Base-by-base conservation (phyloP, 2,888 invertebrate species). In the Bedellia somnulentella region DNA sequence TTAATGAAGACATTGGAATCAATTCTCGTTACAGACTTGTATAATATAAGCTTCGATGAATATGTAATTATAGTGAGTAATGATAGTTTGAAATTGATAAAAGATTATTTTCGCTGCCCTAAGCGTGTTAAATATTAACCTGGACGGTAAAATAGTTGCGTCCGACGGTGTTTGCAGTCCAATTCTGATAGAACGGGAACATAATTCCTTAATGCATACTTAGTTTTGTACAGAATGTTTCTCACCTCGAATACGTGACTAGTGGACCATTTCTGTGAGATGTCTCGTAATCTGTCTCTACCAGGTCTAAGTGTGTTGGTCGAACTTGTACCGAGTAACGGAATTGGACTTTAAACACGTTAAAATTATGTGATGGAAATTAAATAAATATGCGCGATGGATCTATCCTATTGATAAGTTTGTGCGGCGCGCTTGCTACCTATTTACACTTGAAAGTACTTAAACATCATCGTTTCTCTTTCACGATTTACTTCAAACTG, bases 101-200 rank as follows among this genome's bases (percentile, higher is more conserved):
- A 62, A 60, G 60, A 73, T 70, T 52, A 49, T 49, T 55, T 49
- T 57, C 52, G 62, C 66, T 67, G 68, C 66, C 67, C 66, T 66
- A 63, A 56, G 58, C 54, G 45, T 59, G 58, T n/a, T n/a, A 55
- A 22, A 36, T 32, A 41, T 43, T 50, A 44, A 44, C 36, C 5
- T 14, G 16, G 24, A 16, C 11, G 11, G 12, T n/a, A 28, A 22
- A 9, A n/a, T 11, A 11, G 15, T 30, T 21, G n/a, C 15, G 14
- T 22, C 10, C 14, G 10, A 22, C 14, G 29, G 34, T 38, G 31
- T 52, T 46, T 45, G 48, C 44, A 49, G 59, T 55, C 51, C 55
- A 51, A 49, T 54, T 51, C 47, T 41, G 45, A 41, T 45, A 36
- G 36, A n/a, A n/a, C n/a, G n/a, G n/a, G n/a, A n/a, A n/a, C n/a